Percentiles rank a stretch among this genome's conserved stretches.
These are phyloP conservation scores for Enteromius thamalakanensis DNA, from an alignment of 2,797 vertebrate genomes.

Conservation along the genomic window DNA sequence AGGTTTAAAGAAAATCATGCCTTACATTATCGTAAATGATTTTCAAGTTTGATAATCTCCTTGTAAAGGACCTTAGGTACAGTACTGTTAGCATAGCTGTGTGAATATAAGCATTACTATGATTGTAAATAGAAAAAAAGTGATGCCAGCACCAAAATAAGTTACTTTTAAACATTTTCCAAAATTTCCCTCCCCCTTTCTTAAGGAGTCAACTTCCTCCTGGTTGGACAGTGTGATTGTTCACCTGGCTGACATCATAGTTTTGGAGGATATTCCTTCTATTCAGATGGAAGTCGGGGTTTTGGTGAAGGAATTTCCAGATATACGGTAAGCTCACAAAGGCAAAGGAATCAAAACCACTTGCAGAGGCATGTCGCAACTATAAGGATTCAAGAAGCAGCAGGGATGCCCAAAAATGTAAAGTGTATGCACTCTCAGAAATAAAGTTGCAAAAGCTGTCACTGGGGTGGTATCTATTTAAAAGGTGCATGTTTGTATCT, in stretches of 20 bases:
- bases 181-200: slow-evolving; percentile 48
- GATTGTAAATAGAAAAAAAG: background rate
- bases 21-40: background rate
- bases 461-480: too few species aligned
- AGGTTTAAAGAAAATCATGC: background rate
- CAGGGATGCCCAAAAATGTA: background rate
- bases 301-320: slow-evolving; percentile 89
- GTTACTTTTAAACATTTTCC: slow-evolving; percentile 49
- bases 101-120: background rate
- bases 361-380: background rate
- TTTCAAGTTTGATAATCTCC: background rate
- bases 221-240: slow-evolving; percentile 87
- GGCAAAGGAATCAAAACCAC: background rate
- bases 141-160: background rate
- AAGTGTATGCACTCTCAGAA: too few species aligned
- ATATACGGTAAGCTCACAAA: slow-evolving; percentile 82
- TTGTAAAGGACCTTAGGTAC: background rate
- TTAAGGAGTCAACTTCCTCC: slow-evolving; percentile 84
- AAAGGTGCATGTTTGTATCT: too few species aligned
- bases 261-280: slow-evolving; percentile 89
- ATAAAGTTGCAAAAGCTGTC: too few species aligned
- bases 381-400: background rate
- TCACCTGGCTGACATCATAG: slow-evolving; percentile 88
- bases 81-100: background rate
- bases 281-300: slow-evolving; percentile 95